Conservation (phyloP, 1,140 invertebrate species). For the Coptotermes formosanus region DNA sequence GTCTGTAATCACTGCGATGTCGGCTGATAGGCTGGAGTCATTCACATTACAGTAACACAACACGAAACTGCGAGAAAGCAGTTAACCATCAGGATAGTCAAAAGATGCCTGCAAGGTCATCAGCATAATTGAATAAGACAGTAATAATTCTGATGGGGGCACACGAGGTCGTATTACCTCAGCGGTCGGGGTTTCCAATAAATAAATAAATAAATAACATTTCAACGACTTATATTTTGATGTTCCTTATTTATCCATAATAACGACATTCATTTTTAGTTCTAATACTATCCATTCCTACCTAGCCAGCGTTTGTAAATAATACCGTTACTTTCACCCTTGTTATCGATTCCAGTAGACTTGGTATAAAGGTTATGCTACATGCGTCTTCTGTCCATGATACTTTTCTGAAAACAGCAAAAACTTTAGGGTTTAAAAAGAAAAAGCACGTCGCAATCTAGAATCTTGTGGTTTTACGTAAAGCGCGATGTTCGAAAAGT, state of each 20-base stretch:
- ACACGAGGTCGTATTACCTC: neutral
- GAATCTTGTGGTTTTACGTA: too few species aligned
- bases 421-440: too few species aligned
- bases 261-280: neutral
- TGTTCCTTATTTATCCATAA: neutral
- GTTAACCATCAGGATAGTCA: neutral
- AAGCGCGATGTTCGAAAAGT: too few species aligned
- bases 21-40: neutral
- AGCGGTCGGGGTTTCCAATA: neutral
- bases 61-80: neutral
- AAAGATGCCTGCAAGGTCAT: constrained; percentile 8
- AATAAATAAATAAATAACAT: neutral
- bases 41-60: neutral
- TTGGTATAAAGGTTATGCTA: too few species aligned
- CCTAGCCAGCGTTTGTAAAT: neutral
- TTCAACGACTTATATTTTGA: neutral
- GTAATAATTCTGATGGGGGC: neutral
- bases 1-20: neutral
- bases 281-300: neutral
- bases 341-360: too few species aligned
- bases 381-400: too few species aligned
- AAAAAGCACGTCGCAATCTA: too few species aligned
- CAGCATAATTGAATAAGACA: neutral
- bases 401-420: too few species aligned
- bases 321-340: too few species aligned